Conservation (phyloP, 2,797 vertebrate genomes). For the Syndactyla subalaris region DNA sequence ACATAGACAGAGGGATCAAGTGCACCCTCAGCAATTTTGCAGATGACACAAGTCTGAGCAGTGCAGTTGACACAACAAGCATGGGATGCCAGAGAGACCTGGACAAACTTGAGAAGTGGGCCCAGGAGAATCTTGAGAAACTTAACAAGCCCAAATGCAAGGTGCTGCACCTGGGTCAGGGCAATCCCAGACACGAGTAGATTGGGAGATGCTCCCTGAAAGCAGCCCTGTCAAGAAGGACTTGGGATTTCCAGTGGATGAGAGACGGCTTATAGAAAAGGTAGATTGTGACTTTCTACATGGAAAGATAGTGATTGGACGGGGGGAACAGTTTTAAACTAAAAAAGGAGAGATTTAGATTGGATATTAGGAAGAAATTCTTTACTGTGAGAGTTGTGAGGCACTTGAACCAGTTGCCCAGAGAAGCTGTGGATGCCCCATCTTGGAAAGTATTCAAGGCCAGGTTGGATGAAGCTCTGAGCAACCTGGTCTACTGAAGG, state of each 20-base stretch:
- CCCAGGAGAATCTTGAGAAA: background rate
- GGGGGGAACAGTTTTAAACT: background rate
- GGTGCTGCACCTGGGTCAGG: rapidly evolving
- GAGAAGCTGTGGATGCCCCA: background rate
- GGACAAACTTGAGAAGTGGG: background rate
- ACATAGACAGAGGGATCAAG: rapidly evolving
- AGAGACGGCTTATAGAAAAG: background rate
- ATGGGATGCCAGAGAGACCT: background rate
- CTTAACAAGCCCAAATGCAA: background rate
- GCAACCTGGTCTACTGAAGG: background rate
- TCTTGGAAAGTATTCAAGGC: background rate
- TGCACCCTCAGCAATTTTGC: background rate
- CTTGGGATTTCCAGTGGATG: rapidly evolving
- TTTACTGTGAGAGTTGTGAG: background rate
- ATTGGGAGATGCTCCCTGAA: background rate
- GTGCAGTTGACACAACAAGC: background rate
- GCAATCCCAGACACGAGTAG: rapidly evolving
- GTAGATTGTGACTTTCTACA: background rate
- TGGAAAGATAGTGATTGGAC: background rate
- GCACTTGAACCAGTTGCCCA: background rate
- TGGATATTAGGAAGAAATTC: background rate
- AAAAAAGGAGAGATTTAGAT: background rate
- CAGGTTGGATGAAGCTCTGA: background rate
- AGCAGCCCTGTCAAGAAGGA: background rate
- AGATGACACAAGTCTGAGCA: background rate